Conservation (phyloP, 2,888 invertebrate genomes). For the Microchrysa polita region DNA sequence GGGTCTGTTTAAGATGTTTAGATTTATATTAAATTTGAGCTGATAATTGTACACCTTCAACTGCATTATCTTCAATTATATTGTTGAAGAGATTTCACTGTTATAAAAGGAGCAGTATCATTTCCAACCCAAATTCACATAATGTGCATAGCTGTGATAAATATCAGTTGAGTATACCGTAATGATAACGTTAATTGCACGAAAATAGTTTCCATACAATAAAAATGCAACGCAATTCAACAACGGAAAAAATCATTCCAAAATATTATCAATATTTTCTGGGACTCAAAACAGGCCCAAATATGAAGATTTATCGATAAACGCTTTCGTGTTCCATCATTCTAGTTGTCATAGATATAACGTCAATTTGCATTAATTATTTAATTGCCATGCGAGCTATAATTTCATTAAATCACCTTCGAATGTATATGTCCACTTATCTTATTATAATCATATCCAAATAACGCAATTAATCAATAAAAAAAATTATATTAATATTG, state of each 20-base stretch:
- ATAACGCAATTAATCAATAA: conserved; percentile 35
- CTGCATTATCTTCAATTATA: not conserved
- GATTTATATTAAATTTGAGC: conserved; percentile 21
- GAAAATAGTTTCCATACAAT: no score
- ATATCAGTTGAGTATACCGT: not conserved
- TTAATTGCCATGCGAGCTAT: conserved; percentile 18
- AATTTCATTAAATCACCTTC: conserved; percentile 29
- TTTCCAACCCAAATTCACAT: conserved; percentile 6
- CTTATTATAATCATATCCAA: conserved; percentile 13
- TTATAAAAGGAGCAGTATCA: conserved; percentile 15
- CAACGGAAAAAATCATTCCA: not conserved
- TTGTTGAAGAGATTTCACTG: not conserved
- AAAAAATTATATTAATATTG: conserved; percentile 23
- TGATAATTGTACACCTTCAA: not conserved
- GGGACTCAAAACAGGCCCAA: not conserved
- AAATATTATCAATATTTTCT: not conserved
- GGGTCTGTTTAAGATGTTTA: conserved; percentile 19
- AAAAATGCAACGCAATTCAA: not conserved
- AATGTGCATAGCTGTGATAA: conserved; percentile 15
- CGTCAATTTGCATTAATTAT: conserved; percentile 13
- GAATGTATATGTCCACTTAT: conserved; percentile 27
- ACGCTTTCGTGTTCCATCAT: not conserved
- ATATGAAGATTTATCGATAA: not conserved
- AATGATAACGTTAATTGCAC: no score
- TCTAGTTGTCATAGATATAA: not conserved